Percentiles rank a stretch among this genome's conserved stretches.
phyloP scores from a whole-genome alignment of 1,140 invertebrate species.

The Drosophila grimshawi region DNA sequence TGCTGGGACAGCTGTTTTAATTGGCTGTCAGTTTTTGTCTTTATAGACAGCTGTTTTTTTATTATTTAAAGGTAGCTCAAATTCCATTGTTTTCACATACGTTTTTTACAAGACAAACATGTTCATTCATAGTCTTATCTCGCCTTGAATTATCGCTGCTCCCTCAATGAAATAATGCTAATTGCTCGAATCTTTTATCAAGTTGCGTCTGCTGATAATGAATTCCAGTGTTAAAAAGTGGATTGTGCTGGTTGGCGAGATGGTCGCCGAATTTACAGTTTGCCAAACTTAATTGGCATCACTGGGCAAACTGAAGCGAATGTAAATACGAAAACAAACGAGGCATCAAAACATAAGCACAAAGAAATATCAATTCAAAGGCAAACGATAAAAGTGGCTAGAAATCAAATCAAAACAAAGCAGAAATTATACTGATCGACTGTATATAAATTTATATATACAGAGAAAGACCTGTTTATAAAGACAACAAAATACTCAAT shows the following conservation, averaged over 20 bases:
- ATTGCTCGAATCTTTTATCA: too few species aligned
- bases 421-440: neutral
- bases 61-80: neutral
- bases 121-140: neutral
- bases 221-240: slow-evolving; percentile 3
- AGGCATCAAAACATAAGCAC: slow-evolving; percentile 35
- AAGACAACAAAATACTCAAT: slow-evolving; percentile 9
- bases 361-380: slow-evolving; percentile 21
- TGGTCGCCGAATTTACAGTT: slow-evolving; percentile 6
- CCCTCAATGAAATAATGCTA: too few species aligned
- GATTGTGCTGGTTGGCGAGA: slow-evolving; percentile 29
- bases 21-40: too few species aligned
- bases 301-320: neutral
- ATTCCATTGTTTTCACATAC: neutral
- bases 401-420: slow-evolving; percentile 20
- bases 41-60: slow-evolving; percentile 3
- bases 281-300: slow-evolving; percentile 24
- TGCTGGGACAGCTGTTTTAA: too few species aligned
- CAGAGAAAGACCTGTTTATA: neutral
- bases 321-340: slow-evolving; percentile 18
- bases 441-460: too few species aligned
- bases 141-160: too few species aligned
- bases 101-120: neutral
- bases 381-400: slow-evolving; percentile 8
- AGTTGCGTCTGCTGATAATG: slow-evolving; percentile 16